Conservation (phyloP, 2,888 invertebrate genomes). For the Thyatira batis region DNA sequence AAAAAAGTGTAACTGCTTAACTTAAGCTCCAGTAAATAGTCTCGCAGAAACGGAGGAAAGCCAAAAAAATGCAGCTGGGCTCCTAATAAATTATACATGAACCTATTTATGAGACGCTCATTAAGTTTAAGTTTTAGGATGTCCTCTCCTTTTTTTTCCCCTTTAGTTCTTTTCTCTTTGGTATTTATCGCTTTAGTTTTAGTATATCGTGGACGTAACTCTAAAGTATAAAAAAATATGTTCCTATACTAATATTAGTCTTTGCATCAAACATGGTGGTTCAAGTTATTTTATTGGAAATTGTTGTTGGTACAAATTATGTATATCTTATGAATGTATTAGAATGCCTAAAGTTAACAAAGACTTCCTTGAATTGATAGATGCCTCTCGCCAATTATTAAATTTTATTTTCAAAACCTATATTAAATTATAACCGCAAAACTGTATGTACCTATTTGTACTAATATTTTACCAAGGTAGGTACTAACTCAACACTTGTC, state of each 20-base stretch:
- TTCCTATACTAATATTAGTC: no score
- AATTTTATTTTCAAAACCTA: background rate
- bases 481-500: background rate
- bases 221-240: no score
- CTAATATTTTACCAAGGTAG: background rate
- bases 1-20: constrained; percentile 45
- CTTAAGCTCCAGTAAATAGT: constrained; percentile 58
- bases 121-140: constrained; percentile 59
- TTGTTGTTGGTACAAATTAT: no score
- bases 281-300: no score
- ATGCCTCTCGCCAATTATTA: no score
- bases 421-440: background rate
- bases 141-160: constrained; percentile 35
- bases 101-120: constrained; percentile 66
- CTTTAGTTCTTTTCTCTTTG: constrained; percentile 25
- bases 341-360: no score
- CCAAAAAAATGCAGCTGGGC: constrained; percentile 68
- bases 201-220: background rate
- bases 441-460: background rate
- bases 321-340: no score
- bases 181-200: constrained; percentile 19
- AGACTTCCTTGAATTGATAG: no score
- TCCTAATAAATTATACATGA: constrained; percentile 71
- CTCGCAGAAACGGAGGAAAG: constrained; percentile 48
- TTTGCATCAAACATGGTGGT: no score